These are phyloP conservation scores for Dioctria rufipes DNA, from an alignment of 2,888 invertebrate species.

Conservation along the genomic window DNA sequence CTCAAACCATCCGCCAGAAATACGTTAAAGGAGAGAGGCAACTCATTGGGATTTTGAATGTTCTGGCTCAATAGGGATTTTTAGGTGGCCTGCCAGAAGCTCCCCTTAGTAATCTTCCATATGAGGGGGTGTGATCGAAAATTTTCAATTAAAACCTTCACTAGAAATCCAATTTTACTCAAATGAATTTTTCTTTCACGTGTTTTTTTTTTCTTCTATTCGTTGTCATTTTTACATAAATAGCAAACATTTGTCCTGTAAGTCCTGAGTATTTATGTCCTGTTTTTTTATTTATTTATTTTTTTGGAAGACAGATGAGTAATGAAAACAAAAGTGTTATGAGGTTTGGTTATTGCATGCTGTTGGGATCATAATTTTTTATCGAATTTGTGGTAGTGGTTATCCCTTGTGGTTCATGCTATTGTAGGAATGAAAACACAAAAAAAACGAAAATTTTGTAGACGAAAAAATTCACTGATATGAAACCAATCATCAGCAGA, in stretches of 20 bases:
- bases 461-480: constrained; percentile 29
- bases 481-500: constrained; percentile 61
- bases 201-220: not conserved
- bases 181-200: constrained; percentile 26
- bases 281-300: not conserved
- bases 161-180: constrained; percentile 34
- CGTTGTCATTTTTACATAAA: not conserved
- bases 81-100: constrained; percentile 13
- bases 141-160: constrained; percentile 47
- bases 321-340: constrained; percentile 16
- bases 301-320: constrained; percentile 4
- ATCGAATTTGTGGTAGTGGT: constrained; percentile 29
- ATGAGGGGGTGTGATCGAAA: constrained; percentile 39
- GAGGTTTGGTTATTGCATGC: constrained; percentile 16
- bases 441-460: constrained; percentile 6
- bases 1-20: not conserved
- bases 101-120: constrained; percentile 12
- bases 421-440: not conserved
- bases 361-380: constrained; percentile 31
- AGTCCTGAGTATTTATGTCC: not conserved
- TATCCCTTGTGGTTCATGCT: constrained; percentile 38
- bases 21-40: not conserved
- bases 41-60: not conserved
- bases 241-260: constrained; percentile 20
- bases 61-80: constrained; percentile 17